These are phyloP conservation scores for Cynopterus brachyotis DNA, from an alignment of 2,113 vertebrate genomes.

Conservation along the genomic window DNA sequence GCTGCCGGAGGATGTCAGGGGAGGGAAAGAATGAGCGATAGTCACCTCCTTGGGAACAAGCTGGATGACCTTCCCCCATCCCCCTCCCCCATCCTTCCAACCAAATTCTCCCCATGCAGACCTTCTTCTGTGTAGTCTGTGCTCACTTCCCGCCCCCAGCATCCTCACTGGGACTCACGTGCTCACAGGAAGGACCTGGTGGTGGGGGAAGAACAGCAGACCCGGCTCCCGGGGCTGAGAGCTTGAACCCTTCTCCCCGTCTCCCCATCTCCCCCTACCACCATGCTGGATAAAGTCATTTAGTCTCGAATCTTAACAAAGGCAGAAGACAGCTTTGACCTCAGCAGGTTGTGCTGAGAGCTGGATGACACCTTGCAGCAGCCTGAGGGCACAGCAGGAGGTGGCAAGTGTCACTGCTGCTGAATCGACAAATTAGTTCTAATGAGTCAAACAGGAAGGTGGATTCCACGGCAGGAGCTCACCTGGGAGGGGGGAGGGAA, in stretches of 20 bases:
- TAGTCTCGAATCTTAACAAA: background rate
- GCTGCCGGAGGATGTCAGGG: accelerated
- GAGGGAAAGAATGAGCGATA: background rate
- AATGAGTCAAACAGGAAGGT: background rate
- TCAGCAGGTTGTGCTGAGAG: accelerated
- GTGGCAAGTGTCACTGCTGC: background rate
- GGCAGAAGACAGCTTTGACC: background rate
- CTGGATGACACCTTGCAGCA: background rate
- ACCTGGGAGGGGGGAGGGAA: background rate
- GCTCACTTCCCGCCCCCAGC: background rate
- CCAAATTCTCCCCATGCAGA: background rate
- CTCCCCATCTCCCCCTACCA: too few species aligned
- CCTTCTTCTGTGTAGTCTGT: background rate
- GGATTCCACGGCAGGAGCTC: background rate
- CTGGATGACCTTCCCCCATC: background rate
- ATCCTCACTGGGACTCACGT: background rate
- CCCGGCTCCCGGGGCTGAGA: background rate
- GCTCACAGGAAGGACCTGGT: background rate
- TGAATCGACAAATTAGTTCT: background rate
- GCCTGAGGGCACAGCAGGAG: accelerated
- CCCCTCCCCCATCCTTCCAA: background rate
- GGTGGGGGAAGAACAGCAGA: accelerated
- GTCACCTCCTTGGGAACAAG: background rate
- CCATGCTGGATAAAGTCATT: background rate
- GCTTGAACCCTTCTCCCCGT: too few species aligned